Evolutionary conservation across 2,888 invertebrate genomes (phyloP), one percentile per base, ranked within the genome.

Genomic region (Cataglyphis cursor): DNA sequence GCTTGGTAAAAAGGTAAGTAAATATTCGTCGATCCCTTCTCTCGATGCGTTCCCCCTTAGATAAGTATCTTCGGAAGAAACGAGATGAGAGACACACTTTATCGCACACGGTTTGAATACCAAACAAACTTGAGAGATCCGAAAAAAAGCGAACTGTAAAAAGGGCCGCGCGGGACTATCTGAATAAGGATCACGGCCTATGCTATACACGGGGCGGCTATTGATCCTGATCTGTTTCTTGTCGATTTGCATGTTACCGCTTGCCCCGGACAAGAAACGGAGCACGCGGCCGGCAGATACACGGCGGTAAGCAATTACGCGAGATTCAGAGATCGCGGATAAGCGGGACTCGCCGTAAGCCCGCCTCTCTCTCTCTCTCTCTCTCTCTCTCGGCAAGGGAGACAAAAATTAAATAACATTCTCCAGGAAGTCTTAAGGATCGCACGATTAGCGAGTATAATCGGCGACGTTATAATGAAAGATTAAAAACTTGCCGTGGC

Each of bases 181-280:
- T 41, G 54, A 65, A 70, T 31, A 35, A 66, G 61, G 81, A 84
- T 88, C 88, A 83, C 68, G 81, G 81, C 44, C 89, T 85, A 84
- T 83, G 66, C 85, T 6, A 3, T 6, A 82, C 24, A 24, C 24
- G 24, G 1, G 24, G 24, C 51, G 89, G 84, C 83, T 80, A 85
- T 83, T 83, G 89, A 87, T 89, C 87, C 84, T 74, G 87, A 89
- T 89, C 89, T 82, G 89, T 86, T 89, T 89, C 87, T 84, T 85
- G 74, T 84, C 82, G 89, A 90, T 89, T 90, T 89, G 89, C 89
- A 87, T 86, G 88, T 80, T 62, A 65, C 51, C 51, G 62, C 81
- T 83, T 62, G 80, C 75, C 74, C 81, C 70, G 73, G 44, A 76
- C 88, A 82, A 88, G 87, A 89, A 84, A 78, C 83, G 82, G 82